Base-by-base conservation (phyloP, 2,113 vertebrate species). In the Semicossyphus pulcher region DNA sequence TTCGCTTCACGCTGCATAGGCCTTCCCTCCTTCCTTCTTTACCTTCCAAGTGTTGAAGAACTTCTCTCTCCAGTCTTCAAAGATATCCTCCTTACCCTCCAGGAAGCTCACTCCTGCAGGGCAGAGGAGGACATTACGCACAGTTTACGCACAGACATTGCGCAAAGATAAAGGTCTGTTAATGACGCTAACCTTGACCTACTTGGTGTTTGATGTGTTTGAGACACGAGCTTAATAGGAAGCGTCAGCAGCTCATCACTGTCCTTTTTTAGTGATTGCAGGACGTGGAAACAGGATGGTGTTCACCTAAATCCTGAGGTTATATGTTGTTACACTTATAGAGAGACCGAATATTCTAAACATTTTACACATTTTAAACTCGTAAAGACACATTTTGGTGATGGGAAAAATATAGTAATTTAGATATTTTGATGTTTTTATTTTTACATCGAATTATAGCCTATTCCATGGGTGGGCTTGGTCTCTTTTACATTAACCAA, bases 11-110 rank as follows among this genome's bases (percentile, higher is more conserved):
- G 10, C 25, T 6, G 32, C n/a, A n/a, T n/a, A 34, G 31, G 57
- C 66, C 36, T n/a, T 18, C 14, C 14, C 12, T 16, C 14, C 39
- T 42, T 42, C 16, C 39, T n/a, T 18, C 39, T 10, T 28, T 92
- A 97, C 96, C 96, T 96, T 95, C 72, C 97, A 97, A 0, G 96
- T 97, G 89, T 97, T 97, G 93, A 96, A 96, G 81, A 98, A 97
- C 89, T 97, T 98, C 73, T 95, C 94, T 76, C 88, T 95, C 93
- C 96, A 95, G 86, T 96, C 96, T 65, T 94, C 94, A 73, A 97
- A 94, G 36, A 96, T 78, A 56, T 98, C 96, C 31, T 97, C 95
- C 84, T 97, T 95, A n/a, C 75, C 94, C 81, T 98, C 96, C 74
- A 97, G 78, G 76, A 95, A 86, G 85, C 95, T 97, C 92, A 98